Percentiles rank a stretch among this genome's conserved stretches.
phyloP scores from a whole-genome alignment of 2,797 vertebrate genomes.

The Hyperoplus lanceolatus region DNA sequence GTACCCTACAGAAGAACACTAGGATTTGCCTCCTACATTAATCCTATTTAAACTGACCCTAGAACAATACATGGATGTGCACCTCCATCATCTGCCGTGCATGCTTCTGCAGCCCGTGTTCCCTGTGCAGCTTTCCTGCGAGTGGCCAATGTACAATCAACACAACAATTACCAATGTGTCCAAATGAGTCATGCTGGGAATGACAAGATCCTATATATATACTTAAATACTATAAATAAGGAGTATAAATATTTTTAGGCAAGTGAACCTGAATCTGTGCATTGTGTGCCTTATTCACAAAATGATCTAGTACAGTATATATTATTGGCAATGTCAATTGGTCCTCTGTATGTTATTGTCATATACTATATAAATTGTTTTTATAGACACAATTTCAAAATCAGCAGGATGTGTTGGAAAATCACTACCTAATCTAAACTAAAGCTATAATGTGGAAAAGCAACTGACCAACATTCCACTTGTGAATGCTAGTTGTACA shows the following conservation, averaged over 20 bases:
- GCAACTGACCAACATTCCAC: slow-evolving; percentile 61
- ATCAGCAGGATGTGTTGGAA: slow-evolving; percentile 50
- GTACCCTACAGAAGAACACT: slow-evolving; percentile 51
- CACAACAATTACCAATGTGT: slow-evolving; percentile 83
- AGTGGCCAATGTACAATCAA: slow-evolving; percentile 88
- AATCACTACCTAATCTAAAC: slow-evolving; percentile 59
- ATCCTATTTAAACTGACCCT: slow-evolving; percentile 59
- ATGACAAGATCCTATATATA: slow-evolving; percentile 95
- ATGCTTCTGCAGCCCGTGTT: slow-evolving; percentile 58
- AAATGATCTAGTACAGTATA: slow-evolving; percentile 86
- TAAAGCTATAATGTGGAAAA: slow-evolving; percentile 39
- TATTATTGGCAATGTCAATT: slow-evolving; percentile 84
- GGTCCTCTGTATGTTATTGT: slow-evolving; percentile 87
- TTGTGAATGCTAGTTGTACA: slow-evolving; percentile 41
- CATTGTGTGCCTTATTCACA: slow-evolving; percentile 99
- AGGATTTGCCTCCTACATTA: slow-evolving; percentile 42
- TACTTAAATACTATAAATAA: slow-evolving; percentile 89
- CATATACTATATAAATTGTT: slow-evolving; percentile 84
- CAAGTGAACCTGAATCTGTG: slow-evolving; percentile 98
- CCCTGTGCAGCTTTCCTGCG: slow-evolving; percentile 63
- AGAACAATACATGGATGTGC: slow-evolving; percentile 65
- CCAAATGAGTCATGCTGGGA: slow-evolving; percentile 95
- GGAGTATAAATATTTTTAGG: slow-evolving; percentile 91
- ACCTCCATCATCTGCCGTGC: slow-evolving; percentile 58
- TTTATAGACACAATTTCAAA: slow-evolving; percentile 77